Percentiles rank a stretch among this genome's conserved stretches.
Conservation (phyloP, 2,888 invertebrate genomes). For the Carcina quercana region DNA sequence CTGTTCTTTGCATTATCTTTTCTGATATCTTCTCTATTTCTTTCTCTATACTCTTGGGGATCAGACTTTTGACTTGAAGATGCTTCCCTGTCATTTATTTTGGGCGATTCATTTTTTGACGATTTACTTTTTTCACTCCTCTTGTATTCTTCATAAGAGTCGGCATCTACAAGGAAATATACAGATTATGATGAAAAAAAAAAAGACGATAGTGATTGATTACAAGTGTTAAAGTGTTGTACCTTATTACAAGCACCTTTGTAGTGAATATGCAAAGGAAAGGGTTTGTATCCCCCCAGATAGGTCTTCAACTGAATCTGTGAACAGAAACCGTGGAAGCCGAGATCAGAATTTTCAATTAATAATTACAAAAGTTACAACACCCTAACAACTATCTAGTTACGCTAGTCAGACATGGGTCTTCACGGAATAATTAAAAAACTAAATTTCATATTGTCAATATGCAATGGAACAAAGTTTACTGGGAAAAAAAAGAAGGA, state of each 20-base stretch:
- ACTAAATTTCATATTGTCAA: no score
- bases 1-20: conserved; percentile 31
- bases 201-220: not conserved
- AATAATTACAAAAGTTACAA: no score
- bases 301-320: conserved; percentile 39
- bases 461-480: no score
- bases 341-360: no score
- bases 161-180: conserved; percentile 70
- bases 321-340: conserved; percentile 16
- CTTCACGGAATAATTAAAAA: no score
- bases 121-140: conserved; percentile 42
- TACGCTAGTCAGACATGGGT: no score
- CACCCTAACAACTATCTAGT: no score
- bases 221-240: not conserved
- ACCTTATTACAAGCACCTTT: not conserved
- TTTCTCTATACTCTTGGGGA: conserved; percentile 16
- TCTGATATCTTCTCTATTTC: conserved; percentile 12
- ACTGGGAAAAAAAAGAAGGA: no score
- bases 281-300: conserved; percentile 17
- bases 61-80: conserved; percentile 32
- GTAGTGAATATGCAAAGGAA: not conserved
- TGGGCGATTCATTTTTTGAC: conserved; percentile 21
- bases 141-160: conserved; percentile 82
- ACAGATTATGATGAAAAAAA: not conserved
- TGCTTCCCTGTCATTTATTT: conserved; percentile 27